Evolutionary conservation across 30 jellyfish, hydroid and myxozoan species (phyloP), one percentile per base, ranked within the genome.

Genomic region (Cassiopea andromeda): DNA sequence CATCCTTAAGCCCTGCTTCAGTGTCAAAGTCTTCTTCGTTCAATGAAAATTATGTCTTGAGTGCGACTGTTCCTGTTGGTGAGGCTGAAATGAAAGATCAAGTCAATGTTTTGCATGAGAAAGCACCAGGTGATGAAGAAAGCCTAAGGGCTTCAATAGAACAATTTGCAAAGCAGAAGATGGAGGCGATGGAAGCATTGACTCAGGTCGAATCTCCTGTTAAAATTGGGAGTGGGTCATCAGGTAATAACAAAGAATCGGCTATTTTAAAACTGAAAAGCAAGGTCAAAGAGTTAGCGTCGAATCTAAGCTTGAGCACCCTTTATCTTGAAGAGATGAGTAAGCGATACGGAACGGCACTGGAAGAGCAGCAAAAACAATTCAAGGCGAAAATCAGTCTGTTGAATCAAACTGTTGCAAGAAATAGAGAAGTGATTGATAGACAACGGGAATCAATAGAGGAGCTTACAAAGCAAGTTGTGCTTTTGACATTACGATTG

Each of bases 271-370:
- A 96, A 68, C 75, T 96, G 77, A 96, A 92, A 10, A 93, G 92
- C 58, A 82, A 94, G 69, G 97, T 96, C 1, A 96, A 92, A 82
- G 98, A 84, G 38, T 81, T 96, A 60, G 98, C 93, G 67, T 77
- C 97, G 64, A 96, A 96, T 78, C 89, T 96, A 61, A 96, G 96
- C 46, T 68, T 92, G 94, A 96, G 99, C 59, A 92, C 94, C 79
- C 93, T 87, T 77, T 96, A 96, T 74, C 87, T 96, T 83, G 97
- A 96, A 64, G 97, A 90, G 91, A 96, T 96, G 99, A 96, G 99
- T 73, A 89, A 92, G 70, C 75, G 99, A 68, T 95, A 95, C 83
- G 92, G 97, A 17, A 84, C 98, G 1, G 99, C 99, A 7, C 77
- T 95, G 67, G 99, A 87, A 83, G 99, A 91, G 17, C 98, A 91